phyloP scores from a whole-genome alignment of 2,113 vertebrate species.

The Carlito syrichta region DNA sequence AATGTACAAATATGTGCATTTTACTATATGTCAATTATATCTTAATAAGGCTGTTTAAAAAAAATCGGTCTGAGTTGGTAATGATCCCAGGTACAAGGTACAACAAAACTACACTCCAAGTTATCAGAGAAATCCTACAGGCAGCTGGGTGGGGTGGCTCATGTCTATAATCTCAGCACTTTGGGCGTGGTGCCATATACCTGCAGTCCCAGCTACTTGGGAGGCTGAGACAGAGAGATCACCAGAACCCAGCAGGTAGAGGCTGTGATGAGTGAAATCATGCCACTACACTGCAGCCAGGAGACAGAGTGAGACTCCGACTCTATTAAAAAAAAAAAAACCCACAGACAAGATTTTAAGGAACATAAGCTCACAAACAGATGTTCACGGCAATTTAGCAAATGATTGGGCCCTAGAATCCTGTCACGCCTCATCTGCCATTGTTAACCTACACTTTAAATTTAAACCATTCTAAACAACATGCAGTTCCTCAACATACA shows the following conservation, averaged over 20 bases:
- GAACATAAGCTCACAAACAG: not conserved
- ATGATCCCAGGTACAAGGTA: not conserved
- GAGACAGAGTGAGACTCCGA: too few relatives aligned
- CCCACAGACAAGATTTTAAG: not conserved
- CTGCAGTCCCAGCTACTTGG: too few relatives aligned
- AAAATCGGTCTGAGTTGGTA: not conserved
- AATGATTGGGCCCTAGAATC: not conserved
- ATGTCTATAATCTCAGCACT: too few relatives aligned
- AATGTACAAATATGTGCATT: not conserved
- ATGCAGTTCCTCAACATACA: not conserved
- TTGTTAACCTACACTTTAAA: not conserved
- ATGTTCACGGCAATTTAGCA: not conserved
- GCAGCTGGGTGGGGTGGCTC: too few relatives aligned
- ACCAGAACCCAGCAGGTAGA: too few relatives aligned
- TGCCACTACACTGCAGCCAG: too few relatives aligned
- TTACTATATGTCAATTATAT: not conserved
- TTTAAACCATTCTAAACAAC: not conserved
- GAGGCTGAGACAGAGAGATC: too few relatives aligned
- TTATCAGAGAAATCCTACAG: not conserved
- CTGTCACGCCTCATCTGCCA: not conserved
- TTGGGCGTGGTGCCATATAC: too few relatives aligned
- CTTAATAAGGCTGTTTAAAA: not conserved
- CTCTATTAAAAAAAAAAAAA: too few relatives aligned
- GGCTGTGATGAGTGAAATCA: too few relatives aligned
- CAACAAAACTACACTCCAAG: not conserved